These are phyloP conservation scores for Orcinus orca DNA, from an alignment of 2,113 vertebrate genomes.

Conservation along the genomic window DNA sequence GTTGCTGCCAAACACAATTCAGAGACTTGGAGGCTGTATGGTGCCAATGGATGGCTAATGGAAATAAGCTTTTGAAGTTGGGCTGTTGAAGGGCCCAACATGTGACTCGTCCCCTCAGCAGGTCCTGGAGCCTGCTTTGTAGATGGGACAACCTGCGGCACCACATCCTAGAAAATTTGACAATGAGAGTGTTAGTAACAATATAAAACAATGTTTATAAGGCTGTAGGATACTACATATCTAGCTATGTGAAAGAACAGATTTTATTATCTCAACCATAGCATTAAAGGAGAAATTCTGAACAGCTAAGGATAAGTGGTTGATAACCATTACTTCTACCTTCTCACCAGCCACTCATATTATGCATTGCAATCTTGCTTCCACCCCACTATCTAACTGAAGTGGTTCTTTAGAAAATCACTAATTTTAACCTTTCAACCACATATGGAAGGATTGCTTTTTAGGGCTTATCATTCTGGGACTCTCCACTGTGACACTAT, in stretches of 20 bases:
- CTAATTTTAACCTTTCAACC: background rate
- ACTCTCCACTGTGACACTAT: background rate
- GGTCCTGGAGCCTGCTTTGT: conserved; percentile 20
- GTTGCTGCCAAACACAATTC: conserved; percentile 81
- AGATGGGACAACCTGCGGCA: conserved; percentile 63
- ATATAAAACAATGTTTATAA: background rate
- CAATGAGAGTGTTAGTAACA: background rate
- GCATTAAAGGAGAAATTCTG: background rate
- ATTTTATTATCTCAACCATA: conserved; percentile 12
- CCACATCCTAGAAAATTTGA: conserved; percentile 79
- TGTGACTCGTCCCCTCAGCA: background rate
- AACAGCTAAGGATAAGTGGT: background rate
- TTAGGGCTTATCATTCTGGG: background rate
- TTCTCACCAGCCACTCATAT: background rate
- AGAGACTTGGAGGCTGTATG: conserved; percentile 58
- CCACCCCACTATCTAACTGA: background rate
- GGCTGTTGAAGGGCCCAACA: background rate
- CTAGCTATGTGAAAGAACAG: background rate
- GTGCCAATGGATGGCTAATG: background rate
- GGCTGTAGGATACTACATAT: background rate
- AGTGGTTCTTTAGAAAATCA: background rate
- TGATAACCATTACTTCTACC: background rate
- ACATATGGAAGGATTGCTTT: background rate
- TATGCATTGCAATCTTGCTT: background rate
- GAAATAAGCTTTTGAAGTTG: background rate